Conservation (phyloP, 2,113 vertebrate species). For the Plestiodon gilberti region DNA sequence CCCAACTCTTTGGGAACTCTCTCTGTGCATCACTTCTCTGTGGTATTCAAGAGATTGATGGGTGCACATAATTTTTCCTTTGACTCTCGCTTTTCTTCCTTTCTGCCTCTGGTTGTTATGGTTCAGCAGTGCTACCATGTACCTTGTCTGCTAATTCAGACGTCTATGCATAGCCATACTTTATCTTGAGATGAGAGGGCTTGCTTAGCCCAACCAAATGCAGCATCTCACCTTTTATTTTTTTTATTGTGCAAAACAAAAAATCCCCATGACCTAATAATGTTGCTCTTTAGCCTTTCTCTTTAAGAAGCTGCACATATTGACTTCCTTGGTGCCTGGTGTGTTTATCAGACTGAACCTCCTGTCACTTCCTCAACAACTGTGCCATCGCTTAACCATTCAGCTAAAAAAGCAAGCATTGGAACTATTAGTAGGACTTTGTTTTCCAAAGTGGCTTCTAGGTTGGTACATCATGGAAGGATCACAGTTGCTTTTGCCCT, state of each 20-base stretch:
- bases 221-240: not conserved
- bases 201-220: not conserved
- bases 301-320: not conserved
- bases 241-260: not conserved
- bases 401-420: not conserved
- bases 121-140: not conserved
- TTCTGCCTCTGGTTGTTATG: not conserved
- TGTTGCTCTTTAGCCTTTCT: no score
- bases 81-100: not conserved
- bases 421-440: not conserved
- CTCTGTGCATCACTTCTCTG: no score
- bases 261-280: not conserved
- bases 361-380: not conserved
- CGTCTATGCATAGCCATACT: not conserved
- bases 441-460: no score
- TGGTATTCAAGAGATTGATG: not conserved
- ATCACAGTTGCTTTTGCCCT: not conserved
- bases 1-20: no score
- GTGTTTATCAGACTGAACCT: not conserved
- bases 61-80: no score
- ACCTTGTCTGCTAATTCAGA: not conserved
- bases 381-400: no score
- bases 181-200: not conserved
- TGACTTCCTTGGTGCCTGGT: not conserved
- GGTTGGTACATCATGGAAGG: no score